Conservation (phyloP, 2,888 invertebrate species). For the Acleris holmiana region DNA sequence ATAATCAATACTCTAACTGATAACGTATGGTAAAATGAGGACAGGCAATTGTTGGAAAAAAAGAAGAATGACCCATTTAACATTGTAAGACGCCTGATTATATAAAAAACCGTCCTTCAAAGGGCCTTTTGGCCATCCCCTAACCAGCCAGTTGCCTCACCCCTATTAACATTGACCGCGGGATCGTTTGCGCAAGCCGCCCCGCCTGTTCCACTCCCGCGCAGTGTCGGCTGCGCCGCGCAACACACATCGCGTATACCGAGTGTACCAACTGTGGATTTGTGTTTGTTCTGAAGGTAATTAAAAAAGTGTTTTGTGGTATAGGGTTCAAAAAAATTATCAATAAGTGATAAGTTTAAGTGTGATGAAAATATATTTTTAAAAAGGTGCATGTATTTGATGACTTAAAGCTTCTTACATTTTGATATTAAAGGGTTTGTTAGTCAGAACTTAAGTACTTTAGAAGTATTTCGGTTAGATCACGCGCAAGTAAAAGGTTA, state of each 20-base stretch:
- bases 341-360: too few species aligned
- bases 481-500: conserved; percentile 21
- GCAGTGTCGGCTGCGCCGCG: conserved; percentile 31
- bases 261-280: conserved; percentile 17
- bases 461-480: conserved; percentile 23
- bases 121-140: background rate
- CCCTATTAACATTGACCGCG: conserved; percentile 35
- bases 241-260: conserved; percentile 13
- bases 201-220: conserved; percentile 16
- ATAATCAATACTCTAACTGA: too few species aligned
- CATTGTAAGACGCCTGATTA: too few species aligned
- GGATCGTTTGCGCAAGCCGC: conserved; percentile 25
- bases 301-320: background rate
- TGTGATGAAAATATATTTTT: too few species aligned
- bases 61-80: too few species aligned
- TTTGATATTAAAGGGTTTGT: background rate
- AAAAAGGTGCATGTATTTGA: too few species aligned
- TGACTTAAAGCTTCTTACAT: too few species aligned
- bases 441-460: background rate
- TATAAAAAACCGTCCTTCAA: too few species aligned
- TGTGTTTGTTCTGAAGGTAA: conserved; percentile 16
- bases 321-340: too few species aligned
- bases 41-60: too few species aligned
- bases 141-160: conserved; percentile 11
- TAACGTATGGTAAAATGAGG: too few species aligned